A percentile compares a stretch with the other conserved stretches of the same genome.
Conservation (phyloP, 2,113 vertebrate species). For the Dendrocopos noguchii region DNA sequence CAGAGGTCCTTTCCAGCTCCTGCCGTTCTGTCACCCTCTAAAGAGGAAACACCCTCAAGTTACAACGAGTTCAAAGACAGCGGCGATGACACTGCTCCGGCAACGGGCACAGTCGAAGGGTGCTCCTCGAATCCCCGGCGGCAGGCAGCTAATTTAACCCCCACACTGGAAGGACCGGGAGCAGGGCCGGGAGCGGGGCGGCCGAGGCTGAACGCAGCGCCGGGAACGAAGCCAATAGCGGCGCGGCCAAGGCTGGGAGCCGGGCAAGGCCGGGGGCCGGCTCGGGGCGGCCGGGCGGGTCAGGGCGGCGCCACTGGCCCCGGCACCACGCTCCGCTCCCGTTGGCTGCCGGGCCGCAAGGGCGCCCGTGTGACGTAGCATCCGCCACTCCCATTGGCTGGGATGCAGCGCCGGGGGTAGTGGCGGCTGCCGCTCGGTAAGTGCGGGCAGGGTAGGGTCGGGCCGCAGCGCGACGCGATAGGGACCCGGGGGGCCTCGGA, state of each 20-base stretch:
- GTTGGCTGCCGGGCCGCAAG: neutral
- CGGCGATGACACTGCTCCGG: neutral
- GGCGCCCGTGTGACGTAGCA: accelerated
- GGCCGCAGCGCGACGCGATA: neutral
- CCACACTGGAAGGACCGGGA: too few species aligned
- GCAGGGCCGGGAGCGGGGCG: too few species aligned
- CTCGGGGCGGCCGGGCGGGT: neutral
- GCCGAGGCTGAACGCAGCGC: neutral
- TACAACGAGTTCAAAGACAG: accelerated
- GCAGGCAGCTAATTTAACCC: accelerated
- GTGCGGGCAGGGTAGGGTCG: neutral
- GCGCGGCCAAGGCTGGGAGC: too few species aligned
- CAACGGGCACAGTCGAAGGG: neutral
- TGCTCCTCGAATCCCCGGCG: accelerated
- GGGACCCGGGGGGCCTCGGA: neutral
- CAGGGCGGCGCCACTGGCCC: too few species aligned
- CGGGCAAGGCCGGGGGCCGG: too few species aligned
- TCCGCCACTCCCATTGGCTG: neutral
- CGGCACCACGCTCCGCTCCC: neutral
- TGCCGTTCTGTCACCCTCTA: too few species aligned
- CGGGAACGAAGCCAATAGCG: neutral
- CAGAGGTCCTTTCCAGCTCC: too few species aligned
- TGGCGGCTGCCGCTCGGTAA: neutral
- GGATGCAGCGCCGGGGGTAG: neutral
- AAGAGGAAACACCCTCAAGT: accelerated